These are phyloP conservation scores for Pyrgilauda ruficollis DNA, from an alignment of 2,113 vertebrate species.

Conservation along the genomic window DNA sequence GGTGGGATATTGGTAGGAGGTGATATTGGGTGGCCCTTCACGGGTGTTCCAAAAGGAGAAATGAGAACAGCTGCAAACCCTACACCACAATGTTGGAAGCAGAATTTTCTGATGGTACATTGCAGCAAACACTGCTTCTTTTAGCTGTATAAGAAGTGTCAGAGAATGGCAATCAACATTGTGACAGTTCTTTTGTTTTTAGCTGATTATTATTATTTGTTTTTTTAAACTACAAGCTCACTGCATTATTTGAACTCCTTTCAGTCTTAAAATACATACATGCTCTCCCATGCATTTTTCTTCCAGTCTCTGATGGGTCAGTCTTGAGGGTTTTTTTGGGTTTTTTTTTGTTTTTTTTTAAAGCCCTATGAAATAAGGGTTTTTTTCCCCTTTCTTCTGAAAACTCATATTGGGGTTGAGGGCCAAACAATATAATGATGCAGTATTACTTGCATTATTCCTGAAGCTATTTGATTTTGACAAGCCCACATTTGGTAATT, in stretches of 20 bases:
- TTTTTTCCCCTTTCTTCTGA: neutral
- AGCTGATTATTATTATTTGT: neutral
- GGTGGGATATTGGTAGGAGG: neutral
- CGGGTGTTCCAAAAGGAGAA: neutral
- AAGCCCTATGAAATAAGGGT: constrained; percentile 63
- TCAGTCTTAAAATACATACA: constrained; percentile 47
- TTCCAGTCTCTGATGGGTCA: constrained; percentile 27
- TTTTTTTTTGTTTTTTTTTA: neutral
- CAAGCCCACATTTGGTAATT: constrained; percentile 85
- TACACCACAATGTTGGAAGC: neutral
- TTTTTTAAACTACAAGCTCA: neutral
- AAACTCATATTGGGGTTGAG: constrained; percentile 79
- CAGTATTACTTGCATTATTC: constrained; percentile 78
- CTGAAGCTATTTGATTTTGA: constrained; percentile 83
- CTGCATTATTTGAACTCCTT: neutral
- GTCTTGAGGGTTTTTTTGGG: neutral
- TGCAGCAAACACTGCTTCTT: neutral
- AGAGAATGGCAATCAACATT: constrained; percentile 43
- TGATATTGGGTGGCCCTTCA: neutral
- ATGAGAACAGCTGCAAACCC: neutral
- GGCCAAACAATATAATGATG: constrained; percentile 78
- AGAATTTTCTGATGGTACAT: neutral
- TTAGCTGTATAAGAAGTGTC: neutral
- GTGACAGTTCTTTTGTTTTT: constrained; percentile 37
- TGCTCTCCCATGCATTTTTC: constrained; percentile 25